Conservation (phyloP, 2,888 invertebrate species). For the Drosophila mettleri region DNA sequence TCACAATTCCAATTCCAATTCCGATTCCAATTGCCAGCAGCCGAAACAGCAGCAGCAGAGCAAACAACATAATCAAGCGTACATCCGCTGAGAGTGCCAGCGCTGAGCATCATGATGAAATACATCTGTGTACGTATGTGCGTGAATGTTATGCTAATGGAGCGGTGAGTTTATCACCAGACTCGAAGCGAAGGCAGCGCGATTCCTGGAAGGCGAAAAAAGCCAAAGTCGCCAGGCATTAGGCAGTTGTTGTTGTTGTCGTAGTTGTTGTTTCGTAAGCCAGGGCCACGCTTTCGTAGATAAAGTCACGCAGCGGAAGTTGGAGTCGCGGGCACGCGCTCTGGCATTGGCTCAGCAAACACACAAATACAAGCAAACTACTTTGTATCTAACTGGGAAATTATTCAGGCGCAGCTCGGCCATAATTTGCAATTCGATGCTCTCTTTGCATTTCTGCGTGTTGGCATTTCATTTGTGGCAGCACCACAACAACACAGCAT, state of each 20-base stretch:
- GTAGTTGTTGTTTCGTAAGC: conserved; percentile 18
- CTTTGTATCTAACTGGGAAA: conserved; percentile 57
- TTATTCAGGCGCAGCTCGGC: conserved; percentile 66
- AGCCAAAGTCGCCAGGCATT: conserved; percentile 37
- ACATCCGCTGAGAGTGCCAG: conserved; percentile 58
- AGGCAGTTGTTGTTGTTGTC: conserved; percentile 20
- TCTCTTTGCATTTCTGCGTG: conserved; percentile 79
- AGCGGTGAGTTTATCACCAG: conserved; percentile 74
- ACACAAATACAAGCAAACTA: not conserved
- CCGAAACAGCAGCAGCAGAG: conserved; percentile 32
- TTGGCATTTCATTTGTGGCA: conserved; percentile 79
- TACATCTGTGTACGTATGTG: conserved; percentile 13
- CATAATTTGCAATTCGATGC: conserved; percentile 80
- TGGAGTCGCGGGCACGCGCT: conserved; percentile 73
- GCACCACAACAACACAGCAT: conserved; percentile 43
- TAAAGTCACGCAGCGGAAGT: conserved; percentile 79
- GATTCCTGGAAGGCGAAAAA: conserved; percentile 63
- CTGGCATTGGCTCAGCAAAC: not conserved
- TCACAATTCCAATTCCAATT: conserved; percentile 21
- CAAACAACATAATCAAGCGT: conserved; percentile 78
- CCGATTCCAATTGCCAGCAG: conserved; percentile 25
- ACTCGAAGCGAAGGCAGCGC: conserved; percentile 32
- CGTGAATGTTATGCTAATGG: conserved; percentile 72
- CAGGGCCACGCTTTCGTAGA: conserved; percentile 60
- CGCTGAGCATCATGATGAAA: conserved; percentile 2